Conservation (phyloP, 2,888 invertebrate genomes). For the Glyphotaelius pellucidus region DNA sequence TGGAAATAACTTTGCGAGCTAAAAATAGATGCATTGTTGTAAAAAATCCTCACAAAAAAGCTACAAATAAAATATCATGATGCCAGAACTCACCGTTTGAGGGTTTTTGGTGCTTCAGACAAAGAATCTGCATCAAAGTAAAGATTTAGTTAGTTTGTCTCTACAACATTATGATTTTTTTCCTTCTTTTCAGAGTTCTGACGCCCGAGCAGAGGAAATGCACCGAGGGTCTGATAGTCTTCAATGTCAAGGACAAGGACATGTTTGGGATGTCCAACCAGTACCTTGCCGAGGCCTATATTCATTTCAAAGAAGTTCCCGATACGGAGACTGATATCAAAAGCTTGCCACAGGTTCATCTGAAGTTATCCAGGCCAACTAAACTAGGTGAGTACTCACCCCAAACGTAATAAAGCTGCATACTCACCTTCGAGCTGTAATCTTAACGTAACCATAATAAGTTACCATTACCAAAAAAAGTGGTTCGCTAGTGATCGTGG, state of each 20-base stretch:
- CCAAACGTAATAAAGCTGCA: neutral
- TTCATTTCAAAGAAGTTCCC: constrained; percentile 87
- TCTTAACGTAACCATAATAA: too few species aligned
- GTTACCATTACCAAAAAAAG: too few species aligned
- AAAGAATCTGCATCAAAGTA: neutral
- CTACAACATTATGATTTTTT: constrained; percentile 19
- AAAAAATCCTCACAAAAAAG: too few species aligned
- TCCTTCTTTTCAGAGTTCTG: constrained; percentile 78
- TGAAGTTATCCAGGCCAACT: constrained; percentile 84
- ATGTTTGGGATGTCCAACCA: constrained; percentile 93
- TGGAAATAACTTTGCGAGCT: too few species aligned
- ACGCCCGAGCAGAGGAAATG: constrained; percentile 83
- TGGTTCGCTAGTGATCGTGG: too few species aligned
- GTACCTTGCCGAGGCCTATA: constrained; percentile 96
- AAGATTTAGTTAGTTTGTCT: neutral
- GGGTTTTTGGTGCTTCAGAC: too few species aligned
- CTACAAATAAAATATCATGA: neutral
- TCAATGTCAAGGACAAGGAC: constrained; percentile 97
- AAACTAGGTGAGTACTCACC: constrained; percentile 77
- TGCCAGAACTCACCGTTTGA: too few species aligned
- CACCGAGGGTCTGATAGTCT: constrained; percentile 86
- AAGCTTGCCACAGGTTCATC: constrained; percentile 84
- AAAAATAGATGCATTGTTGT: too few species aligned
- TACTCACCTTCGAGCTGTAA: too few species aligned
- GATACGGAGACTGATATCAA: constrained; percentile 79